Base-by-base conservation (phyloP, 2,797 vertebrate species). In the Halcyon smyrnensis region DNA sequence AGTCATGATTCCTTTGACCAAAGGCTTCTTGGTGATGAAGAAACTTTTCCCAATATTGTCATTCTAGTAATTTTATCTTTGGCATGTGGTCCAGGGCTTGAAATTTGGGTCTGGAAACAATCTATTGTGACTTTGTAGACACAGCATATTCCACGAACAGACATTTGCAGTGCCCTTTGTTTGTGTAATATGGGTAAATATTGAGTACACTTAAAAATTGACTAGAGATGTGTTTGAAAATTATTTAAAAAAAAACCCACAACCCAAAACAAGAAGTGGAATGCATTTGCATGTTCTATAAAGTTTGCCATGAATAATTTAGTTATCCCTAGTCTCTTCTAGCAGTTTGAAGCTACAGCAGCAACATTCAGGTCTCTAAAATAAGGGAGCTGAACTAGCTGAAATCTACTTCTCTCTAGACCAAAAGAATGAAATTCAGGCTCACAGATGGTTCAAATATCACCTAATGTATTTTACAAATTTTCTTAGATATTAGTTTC, bases 221-320 rank as follows among this genome's bases (percentile, higher is more conserved):
- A 32, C 23, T 65, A 19, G 36, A 67, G 17, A 60, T 32, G 15
- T 54, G 10, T 76, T 74, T 88, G 67, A 60, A 92, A 85, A 93
- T 45, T 5, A 28, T 51, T 28, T 15, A 5, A 27, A 37, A 70
- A 54, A 45, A 50, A 28, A 4, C 9, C 27, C 19, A 56, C 4
- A 70, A 28, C 24, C 12, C 9, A 37, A 75, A 37, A 4, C 13
- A 53, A 59, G 32, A 69, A 71, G 8, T 50, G 28, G 30, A 87
- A 92, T 87, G 46, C 6, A 71, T 95, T 89, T 85, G 27, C 18
- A 34, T 36, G 8, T 54, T 77, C 65, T 70, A 0, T 77, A 73
- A 48, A 88, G 79, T 64, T 78, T 91, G 8, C 25, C 56, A 51
- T 84, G 32, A 94, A 71, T 65, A 87, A 71, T 95, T 90, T 79